Base-by-base conservation (phyloP, 92 coral and sea anemone species). In the Bergia puertoricense region DNA sequence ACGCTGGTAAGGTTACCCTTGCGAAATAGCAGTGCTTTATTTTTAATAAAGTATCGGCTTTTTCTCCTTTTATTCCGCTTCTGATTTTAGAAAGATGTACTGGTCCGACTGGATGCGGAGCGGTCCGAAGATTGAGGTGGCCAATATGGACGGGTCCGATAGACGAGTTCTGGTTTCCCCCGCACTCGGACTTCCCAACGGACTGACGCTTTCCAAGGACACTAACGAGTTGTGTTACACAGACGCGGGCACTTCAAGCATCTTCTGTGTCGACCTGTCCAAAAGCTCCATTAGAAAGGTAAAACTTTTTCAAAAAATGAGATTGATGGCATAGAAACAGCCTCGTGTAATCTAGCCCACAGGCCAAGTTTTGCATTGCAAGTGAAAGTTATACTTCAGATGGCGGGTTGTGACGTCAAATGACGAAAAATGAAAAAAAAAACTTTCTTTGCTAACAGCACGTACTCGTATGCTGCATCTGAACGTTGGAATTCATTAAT, bases 41-140 rank as follows among this genome's bases (percentile, higher is more conserved):
- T 62, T 62, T 4, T 2, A 18, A 0, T 22, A 8, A 2, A 62
- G 18, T 23, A 18, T 62, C 18, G 20, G 16, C 69, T 3, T 62
- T 62, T 5, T 20, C 69, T 30, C 30, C 30, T 30, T 30, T 30
- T 30, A 30, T 30, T 30, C 69, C 30, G 6, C 51, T 14, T 76
- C 74, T 45, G 13, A 43, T 75, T 48, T 10, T 77, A 97, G 99
- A 44, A 97, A 93, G 83, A 93, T 97, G 98, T 97, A 95, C 88
- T 97, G 98, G 99, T 91, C 99, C 2, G 99, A 97, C 91, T 97
- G 99, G 99, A 94, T 92, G 74, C 94, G 98, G 36, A 93, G 90
- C 38, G 92, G 88, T 6, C 99, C 99, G 5, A 96, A 95, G 86
- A 95, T 97, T 41, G 99, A 97, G 89, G 92, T 93, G 30, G 98